These are phyloP conservation scores for Hippocampus mohnikei DNA, from an alignment of 2,113 vertebrate species.

Conservation along the genomic window DNA sequence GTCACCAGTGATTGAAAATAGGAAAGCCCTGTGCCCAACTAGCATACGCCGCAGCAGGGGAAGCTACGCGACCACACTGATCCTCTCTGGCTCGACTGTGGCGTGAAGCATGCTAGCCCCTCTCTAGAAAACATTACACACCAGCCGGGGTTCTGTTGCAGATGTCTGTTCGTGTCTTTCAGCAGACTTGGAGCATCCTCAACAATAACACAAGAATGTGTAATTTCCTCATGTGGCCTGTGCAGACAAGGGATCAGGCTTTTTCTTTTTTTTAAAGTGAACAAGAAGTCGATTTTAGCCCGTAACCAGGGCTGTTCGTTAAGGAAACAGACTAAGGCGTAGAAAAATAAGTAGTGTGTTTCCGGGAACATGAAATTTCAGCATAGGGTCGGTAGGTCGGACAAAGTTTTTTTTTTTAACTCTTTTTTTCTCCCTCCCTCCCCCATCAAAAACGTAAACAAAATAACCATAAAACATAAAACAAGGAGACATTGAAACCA, in stretches of 20 bases:
- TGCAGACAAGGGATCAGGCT: conserved; percentile 7
- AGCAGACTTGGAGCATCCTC: conserved; percentile 50
- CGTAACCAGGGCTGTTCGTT: not conserved
- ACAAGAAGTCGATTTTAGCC: conserved; percentile 8
- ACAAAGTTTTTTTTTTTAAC: too few species aligned
- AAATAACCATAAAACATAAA: too few species aligned
- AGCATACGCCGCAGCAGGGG: conserved; percentile 53
- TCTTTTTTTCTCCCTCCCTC: too few species aligned
- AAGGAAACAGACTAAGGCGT: conserved; percentile 15
- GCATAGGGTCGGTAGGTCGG: too few species aligned
- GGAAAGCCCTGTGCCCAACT: conserved; percentile 44
- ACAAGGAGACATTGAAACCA: too few species aligned
- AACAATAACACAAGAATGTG: conserved; percentile 64
- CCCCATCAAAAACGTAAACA: too few species aligned
- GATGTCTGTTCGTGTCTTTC: conserved; percentile 40
- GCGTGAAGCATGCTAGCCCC: conserved; percentile 46
- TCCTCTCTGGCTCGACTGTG: conserved; percentile 51
- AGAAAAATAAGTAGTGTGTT: too few species aligned
- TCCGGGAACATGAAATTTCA: too few species aligned
- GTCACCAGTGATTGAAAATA: conserved; percentile 45
- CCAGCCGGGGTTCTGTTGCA: conserved; percentile 39
- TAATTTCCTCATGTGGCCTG: conserved; percentile 55
- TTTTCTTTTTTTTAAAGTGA: conserved; percentile 13
- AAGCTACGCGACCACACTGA: conserved; percentile 55
- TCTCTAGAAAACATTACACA: conserved; percentile 69